Percentiles rank a stretch among this genome's conserved stretches.
These are phyloP conservation scores for Euproctis similis DNA, from an alignment of 2,888 invertebrate genomes.

Conservation along the genomic window DNA sequence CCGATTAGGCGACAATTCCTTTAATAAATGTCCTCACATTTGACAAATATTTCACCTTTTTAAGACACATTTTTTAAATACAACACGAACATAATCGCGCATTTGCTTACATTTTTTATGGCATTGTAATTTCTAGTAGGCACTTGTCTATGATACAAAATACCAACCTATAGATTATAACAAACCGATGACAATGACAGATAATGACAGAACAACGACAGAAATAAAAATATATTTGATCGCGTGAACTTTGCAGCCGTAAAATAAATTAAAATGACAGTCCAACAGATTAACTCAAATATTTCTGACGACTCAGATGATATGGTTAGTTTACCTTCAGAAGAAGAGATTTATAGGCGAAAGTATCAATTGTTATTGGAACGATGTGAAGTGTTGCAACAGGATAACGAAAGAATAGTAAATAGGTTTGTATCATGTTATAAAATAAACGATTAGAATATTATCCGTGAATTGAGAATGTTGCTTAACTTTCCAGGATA, in stretches of 20 bases:
- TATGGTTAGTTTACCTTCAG: constrained; percentile 73
- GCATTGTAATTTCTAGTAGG: too few species aligned
- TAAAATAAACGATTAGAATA: constrained; percentile 3
- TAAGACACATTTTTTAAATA: too few species aligned
- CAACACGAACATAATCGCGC: too few species aligned
- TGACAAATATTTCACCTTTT: too few species aligned
- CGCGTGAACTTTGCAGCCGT: constrained; percentile 60
- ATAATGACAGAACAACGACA: constrained; percentile 36
- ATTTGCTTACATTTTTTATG: too few species aligned
- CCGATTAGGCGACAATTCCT: too few species aligned
- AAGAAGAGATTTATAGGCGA: constrained; percentile 82
- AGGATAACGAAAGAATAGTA: constrained; percentile 85
- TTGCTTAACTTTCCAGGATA: constrained; percentile 66
- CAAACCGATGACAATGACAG: too few species aligned
- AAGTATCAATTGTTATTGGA: constrained; percentile 84
- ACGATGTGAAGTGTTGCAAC: constrained; percentile 84
- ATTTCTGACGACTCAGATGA: constrained; percentile 74
- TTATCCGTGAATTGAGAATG: neutral
- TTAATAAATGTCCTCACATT: too few species aligned
- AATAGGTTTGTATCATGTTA: constrained; percentile 67
- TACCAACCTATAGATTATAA: constrained; percentile 22
- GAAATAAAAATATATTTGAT: constrained; percentile 61
- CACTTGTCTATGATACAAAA: neutral
- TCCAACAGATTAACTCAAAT: constrained; percentile 70
- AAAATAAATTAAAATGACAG: constrained; percentile 77